Base-by-base conservation (phyloP, 2,888 invertebrate genomes). In the Esperia sulphurella region DNA sequence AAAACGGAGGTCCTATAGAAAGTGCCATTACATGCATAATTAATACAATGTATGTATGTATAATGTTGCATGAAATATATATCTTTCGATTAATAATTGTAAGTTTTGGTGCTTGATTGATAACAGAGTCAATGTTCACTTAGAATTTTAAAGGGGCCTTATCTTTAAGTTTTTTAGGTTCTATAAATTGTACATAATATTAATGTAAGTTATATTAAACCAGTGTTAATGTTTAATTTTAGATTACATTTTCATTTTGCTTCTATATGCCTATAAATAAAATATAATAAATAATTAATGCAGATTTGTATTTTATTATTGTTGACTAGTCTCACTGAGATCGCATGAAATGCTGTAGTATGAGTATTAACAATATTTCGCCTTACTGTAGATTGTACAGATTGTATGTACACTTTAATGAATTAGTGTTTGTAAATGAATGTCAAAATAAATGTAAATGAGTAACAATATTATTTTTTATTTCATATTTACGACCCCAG, bases 401-500 rank as follows among this genome's bases (percentile, higher is more conserved):
- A 84, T 69, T 82, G 76, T 85, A 87, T 83, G 83, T 85, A 84
- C 81, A 75, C 76, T 66, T 68, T 63, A 73, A 70, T 68, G 72
- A 76, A 74, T 68, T 72, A 77, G 76, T 75, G 78, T 81, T 81
- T 85, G 82, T 86, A 85, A 85, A 85, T 85, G 71, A 72, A 85
- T 81, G 77, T 82, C 74, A 59, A 71, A 86, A 83, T 87, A 87
- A 85, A 86, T 81, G 76, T 85, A 83, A 83, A 84, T 77, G 65
- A 74, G 75, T 81, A 81, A 79, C 74, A 74, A 58, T 21, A 5
- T 3, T 21, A 21, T 21, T 21, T 21, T 21, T 21, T 5, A 21
- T 5, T 21, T 21, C 2, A 21, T 21, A 21, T 21, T 21, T 5
- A 21, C 21, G 21, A 21, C 5, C 21, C 21, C 21, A 21, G 5